These are phyloP conservation scores for Empis stercorea DNA, from an alignment of 2,888 invertebrate genomes.

Conservation along the genomic window DNA sequence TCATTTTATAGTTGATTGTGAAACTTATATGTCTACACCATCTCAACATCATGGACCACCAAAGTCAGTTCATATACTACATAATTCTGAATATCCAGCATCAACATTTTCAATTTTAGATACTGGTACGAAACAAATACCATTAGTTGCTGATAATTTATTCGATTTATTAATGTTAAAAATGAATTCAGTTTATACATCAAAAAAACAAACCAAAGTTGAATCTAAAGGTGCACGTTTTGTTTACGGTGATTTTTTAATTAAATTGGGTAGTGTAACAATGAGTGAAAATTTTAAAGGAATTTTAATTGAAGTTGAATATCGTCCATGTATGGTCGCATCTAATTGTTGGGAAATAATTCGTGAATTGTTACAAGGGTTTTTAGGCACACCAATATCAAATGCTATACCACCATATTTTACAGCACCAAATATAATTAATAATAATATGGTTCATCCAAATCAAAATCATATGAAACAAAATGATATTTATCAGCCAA, in stretches of 20 bases:
- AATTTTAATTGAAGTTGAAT: slow-evolving; percentile 85
- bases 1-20: slow-evolving; percentile 88
- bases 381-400: slow-evolving; percentile 64
- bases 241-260: slow-evolving; percentile 83
- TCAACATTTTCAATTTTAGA: slow-evolving; percentile 87
- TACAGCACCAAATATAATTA: slow-evolving; percentile 26
- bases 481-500: slow-evolving; percentile 77
- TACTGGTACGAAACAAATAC: slow-evolving; percentile 71
- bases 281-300: slow-evolving; percentile 91
- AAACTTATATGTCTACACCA: slow-evolving; percentile 74
- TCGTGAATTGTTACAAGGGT: slow-evolving; percentile 81
- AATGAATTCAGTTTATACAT: slow-evolving; percentile 73
- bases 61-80: slow-evolving; percentile 80
- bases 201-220: slow-evolving; percentile 76
- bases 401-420: slow-evolving; percentile 57
- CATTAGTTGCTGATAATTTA: slow-evolving; percentile 78
- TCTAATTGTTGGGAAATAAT: slow-evolving; percentile 83
- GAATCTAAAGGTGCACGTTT: slow-evolving; percentile 82
- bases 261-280: slow-evolving; percentile 85
- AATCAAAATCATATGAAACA: slow-evolving; percentile 41
- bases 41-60: slow-evolving; percentile 51
- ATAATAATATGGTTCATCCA: slow-evolving; percentile 28
- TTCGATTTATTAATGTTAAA: slow-evolving; percentile 87
- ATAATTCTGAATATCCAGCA: slow-evolving; percentile 91
- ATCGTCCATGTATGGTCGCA: slow-evolving; percentile 78